A percentile compares a stretch with the other conserved stretches of the same genome.
Evolutionary conservation across 1,140 invertebrate genomes (phyloP).

Genomic region (Telenomus remus): DNA sequence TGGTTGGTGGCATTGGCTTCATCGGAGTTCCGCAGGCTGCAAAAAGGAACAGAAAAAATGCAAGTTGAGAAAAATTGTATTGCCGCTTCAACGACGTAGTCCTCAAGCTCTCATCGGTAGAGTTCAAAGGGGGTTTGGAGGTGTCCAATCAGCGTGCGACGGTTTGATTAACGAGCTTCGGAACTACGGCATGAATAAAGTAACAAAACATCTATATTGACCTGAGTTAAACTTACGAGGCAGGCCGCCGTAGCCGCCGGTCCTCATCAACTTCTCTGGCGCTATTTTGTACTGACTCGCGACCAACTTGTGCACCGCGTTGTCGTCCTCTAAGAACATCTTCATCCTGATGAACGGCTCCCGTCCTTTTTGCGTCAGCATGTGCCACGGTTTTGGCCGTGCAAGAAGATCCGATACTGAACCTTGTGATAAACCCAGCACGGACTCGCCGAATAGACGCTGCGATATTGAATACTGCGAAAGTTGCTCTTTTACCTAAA

Average conservation of each 20-base stretch:
- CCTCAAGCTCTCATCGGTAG: conserved; percentile 66
- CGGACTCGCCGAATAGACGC: conserved; percentile 97
- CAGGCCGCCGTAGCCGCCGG: conserved; percentile 91
- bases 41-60: conserved; percentile 39
- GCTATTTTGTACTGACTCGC: conserved; percentile 98
- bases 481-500: conserved; percentile 94
- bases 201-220: conserved; percentile 76
- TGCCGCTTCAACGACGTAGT: conserved; percentile 54
- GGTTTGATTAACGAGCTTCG: conserved; percentile 61
- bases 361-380: conserved; percentile 96
- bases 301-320: conserved; percentile 96
- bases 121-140: neutral
- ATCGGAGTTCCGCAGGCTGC: conserved; percentile 82
- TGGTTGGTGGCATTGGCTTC: conserved; percentile 86
- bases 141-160: conserved; percentile 18
- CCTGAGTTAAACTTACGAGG: conserved; percentile 82
- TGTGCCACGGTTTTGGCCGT: conserved; percentile 97
- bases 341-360: conserved; percentile 99
- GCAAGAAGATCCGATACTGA: conserved; percentile 96
- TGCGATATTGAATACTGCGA: conserved; percentile 99
- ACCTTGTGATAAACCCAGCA: conserved; percentile 96
- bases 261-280: conserved; percentile 95
- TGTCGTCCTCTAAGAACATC: conserved; percentile 97
- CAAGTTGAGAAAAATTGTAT: neutral
- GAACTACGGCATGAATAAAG: conserved; percentile 69